phyloP scores from a whole-genome alignment of 2,888 invertebrate genomes.

The Ceramica pisi region DNA sequence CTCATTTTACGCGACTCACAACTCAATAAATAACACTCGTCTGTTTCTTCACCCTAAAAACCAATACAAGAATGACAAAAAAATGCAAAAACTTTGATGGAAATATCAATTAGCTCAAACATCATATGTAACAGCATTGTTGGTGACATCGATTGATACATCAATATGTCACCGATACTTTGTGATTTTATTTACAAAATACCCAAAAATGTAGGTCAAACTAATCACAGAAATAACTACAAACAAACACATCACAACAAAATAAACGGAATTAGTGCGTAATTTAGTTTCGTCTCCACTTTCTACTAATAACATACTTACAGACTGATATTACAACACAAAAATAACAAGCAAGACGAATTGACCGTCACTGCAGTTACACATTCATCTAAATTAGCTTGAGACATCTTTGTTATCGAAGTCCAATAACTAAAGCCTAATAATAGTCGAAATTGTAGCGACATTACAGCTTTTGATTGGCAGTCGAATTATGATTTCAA shows the following conservation, averaged over 20 bases:
- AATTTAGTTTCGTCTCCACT: constrained; percentile 48
- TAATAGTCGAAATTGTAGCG: constrained; percentile 9
- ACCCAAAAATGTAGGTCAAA: constrained; percentile 1
- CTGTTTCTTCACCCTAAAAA: no score
- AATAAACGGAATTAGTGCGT: constrained; percentile 33
- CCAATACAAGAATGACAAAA: no score
- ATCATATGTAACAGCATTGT: background rate
- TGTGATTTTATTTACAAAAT: background rate
- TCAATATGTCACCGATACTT: background rate
- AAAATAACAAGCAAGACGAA: constrained; percentile 48
- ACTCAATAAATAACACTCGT: no score
- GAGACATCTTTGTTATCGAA: constrained; percentile 73
- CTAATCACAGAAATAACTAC: constrained; percentile 11
- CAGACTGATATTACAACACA: constrained; percentile 37
- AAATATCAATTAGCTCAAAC: background rate
- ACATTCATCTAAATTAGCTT: constrained; percentile 78
- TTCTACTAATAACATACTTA: constrained; percentile 45
- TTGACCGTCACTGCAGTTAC: constrained; percentile 46
- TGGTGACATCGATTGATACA: background rate
- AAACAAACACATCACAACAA: constrained; percentile 11
- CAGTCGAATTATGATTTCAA: constrained; percentile 3
- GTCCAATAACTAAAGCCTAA: constrained; percentile 11
- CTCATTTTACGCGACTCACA: no score
- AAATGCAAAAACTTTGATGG: background rate
- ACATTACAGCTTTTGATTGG: constrained; percentile 30